These are phyloP conservation scores for Polypterus senegalus DNA, from an alignment of 2,113 vertebrate species.

Conservation along the genomic window DNA sequence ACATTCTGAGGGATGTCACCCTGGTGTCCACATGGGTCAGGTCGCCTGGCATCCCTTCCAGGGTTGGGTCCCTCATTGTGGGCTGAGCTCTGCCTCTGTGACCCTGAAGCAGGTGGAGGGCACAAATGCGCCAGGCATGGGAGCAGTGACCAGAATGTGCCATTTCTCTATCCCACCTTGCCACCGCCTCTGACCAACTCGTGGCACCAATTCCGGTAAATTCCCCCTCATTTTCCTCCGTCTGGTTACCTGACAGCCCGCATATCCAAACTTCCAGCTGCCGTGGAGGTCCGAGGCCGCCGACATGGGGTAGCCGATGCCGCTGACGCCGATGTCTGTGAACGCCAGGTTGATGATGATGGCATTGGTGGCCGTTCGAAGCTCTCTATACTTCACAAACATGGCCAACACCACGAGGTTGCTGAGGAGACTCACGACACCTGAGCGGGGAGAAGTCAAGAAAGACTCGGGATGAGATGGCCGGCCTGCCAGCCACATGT, in stretches of 20 bases:
- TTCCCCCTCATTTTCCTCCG: neutral
- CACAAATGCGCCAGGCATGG: too few relatives aligned
- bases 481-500: neutral
- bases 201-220: too few relatives aligned
- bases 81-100: too few relatives aligned
- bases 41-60: too few relatives aligned
- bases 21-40: too few relatives aligned
- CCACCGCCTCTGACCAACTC: too few relatives aligned
- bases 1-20: too few relatives aligned
- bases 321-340: conserved; percentile 88
- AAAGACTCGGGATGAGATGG: too few relatives aligned
- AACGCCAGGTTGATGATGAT: conserved; percentile 91
- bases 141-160: too few relatives aligned
- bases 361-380: conserved; percentile 84
- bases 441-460: conserved; percentile 42
- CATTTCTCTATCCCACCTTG: too few relatives aligned
- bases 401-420: conserved; percentile 84
- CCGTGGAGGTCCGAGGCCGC: conserved; percentile 89
- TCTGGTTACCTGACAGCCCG: conserved; percentile 76
- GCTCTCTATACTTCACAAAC: conserved; percentile 84
- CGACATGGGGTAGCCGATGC: conserved; percentile 96
- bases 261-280: conserved; percentile 87
- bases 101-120: too few relatives aligned
- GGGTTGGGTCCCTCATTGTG: too few relatives aligned
- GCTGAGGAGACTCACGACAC: conserved; percentile 76